Evolutionary conservation across 2,888 invertebrate genomes (phyloP).

Genomic region (Diloba caeruleocephala): DNA sequence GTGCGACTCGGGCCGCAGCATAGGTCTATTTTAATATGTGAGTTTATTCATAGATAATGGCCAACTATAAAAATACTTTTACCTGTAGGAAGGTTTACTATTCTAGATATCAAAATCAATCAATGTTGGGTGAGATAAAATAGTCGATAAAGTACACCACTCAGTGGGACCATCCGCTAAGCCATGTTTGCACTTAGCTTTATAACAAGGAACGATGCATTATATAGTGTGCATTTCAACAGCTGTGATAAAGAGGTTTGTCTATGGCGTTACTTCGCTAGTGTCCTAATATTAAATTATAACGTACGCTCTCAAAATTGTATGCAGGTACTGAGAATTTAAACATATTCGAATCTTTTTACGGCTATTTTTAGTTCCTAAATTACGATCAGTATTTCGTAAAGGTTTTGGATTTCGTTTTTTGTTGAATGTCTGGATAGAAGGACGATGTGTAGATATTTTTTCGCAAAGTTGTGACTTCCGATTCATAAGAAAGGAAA

Average conservation of each 20-base stretch:
- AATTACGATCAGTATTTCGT: slow-evolving; percentile 86
- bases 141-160: not conserved
- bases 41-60: no score
- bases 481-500: no score
- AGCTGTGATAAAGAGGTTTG: slow-evolving; percentile 88
- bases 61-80: no score
- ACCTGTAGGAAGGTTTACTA: no score
- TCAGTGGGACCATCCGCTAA: slow-evolving; percentile 47
- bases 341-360: slow-evolving; percentile 52
- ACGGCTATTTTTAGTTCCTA: slow-evolving; percentile 86
- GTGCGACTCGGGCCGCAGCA: no score
- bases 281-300: slow-evolving; percentile 39
- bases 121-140: no score
- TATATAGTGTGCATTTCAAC: slow-evolving; percentile 82
- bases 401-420: slow-evolving; percentile 59
- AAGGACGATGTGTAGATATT: slow-evolving; percentile 27
- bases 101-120: no score
- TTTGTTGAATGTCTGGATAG: slow-evolving; percentile 35
- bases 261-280: slow-evolving; percentile 75
- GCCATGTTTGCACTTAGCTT: slow-evolving; percentile 85
- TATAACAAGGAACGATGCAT: slow-evolving; percentile 83
- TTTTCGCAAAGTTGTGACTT: no score
- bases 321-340: slow-evolving; percentile 42
- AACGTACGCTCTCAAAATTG: slow-evolving; percentile 57
- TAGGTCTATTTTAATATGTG: no score